Base-by-base conservation (phyloP, 92 coral and sea anemone species). In the Zoanthus solanderi region DNA sequence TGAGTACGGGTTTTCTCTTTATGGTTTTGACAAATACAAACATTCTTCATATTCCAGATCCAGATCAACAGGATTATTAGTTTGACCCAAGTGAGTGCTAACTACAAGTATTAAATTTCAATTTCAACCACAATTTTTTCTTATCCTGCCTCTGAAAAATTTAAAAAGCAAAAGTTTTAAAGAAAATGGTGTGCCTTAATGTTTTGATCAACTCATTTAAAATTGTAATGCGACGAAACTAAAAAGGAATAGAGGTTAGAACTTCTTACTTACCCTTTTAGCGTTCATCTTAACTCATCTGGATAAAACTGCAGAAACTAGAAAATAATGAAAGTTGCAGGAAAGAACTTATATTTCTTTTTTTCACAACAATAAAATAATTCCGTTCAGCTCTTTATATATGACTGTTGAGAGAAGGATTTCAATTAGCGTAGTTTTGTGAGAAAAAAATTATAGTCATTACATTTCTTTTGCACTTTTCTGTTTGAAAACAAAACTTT, bases 361-460 rank as follows among this genome's bases (percentile, higher is more conserved):
- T 81, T 81, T 23, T 81, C 65, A 65, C 17, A 81, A 54, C 17
- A 44, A 37, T 46, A 53, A 66, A 65, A 81, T 28, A 46, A 46
- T 42, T 31, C 45, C 11, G 45, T 65, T 66, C 44, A 23, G 14
- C 75, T 63, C 58, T 48, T 6, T 63, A n/a, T 63, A 66, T 61
- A 80, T 28, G 45, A 66, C 53, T 63, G 85, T 66, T 81, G 85
- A 81, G 45, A 67, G 85, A 67, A 48, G 46, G 14, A 72, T 52
- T 63, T 66, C 85, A 81, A 23, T 81, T 81, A 81, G 66, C 75
- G 63, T 28, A 17, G 56, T 46, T 37, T 23, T 81, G 58, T 23
- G 44, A 65, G 23, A 67, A 42, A 54, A 28, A 78, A 81, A 45
- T 81, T 28, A 75, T 28, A 81, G 45, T 23, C 60, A 66, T 46